Conservation (phyloP, 2,888 invertebrate species). For the Villa cingulata region DNA sequence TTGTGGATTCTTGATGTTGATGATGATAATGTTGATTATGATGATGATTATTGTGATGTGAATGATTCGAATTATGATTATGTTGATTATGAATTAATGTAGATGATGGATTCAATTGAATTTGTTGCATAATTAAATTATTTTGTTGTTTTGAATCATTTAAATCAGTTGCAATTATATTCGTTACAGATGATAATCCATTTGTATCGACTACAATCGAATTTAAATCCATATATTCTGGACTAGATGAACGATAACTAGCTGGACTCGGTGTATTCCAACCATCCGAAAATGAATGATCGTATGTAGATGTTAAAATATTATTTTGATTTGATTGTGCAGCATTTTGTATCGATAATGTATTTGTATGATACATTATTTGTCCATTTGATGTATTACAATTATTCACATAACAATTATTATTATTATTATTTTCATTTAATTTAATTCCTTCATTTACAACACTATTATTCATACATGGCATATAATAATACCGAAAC, state of each 20-base stretch:
- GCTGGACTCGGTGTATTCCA: constrained; percentile 36
- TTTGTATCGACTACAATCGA: constrained; percentile 18
- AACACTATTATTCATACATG: neutral
- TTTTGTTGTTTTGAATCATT: neutral
- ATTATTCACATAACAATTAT: constrained; percentile 4
- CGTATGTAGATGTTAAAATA: neutral
- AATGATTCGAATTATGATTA: neutral
- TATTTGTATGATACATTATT: neutral
- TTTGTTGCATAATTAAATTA: constrained; percentile 7
- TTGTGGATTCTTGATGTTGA: neutral
- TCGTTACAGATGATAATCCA: neutral
- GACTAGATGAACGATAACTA: constrained; percentile 35
- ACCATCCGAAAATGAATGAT: constrained; percentile 31
- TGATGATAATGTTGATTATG: too few relatives aligned
- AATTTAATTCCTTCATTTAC: constrained; percentile 5
- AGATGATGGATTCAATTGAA: constrained; percentile 11
- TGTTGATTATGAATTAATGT: neutral
- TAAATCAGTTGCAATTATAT: neutral
- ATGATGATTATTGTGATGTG: neutral
- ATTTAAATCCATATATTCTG: constrained; percentile 34
- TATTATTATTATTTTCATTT: neutral
- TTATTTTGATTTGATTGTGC: too few relatives aligned
- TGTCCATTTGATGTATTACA: constrained; percentile 4
- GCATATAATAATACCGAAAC: constrained; percentile 31
- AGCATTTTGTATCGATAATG: too few relatives aligned